Percentiles rank a stretch among this genome's conserved stretches.
Conservation (phyloP, 2,113 vertebrate species). For the Spilogale gracilis region DNA sequence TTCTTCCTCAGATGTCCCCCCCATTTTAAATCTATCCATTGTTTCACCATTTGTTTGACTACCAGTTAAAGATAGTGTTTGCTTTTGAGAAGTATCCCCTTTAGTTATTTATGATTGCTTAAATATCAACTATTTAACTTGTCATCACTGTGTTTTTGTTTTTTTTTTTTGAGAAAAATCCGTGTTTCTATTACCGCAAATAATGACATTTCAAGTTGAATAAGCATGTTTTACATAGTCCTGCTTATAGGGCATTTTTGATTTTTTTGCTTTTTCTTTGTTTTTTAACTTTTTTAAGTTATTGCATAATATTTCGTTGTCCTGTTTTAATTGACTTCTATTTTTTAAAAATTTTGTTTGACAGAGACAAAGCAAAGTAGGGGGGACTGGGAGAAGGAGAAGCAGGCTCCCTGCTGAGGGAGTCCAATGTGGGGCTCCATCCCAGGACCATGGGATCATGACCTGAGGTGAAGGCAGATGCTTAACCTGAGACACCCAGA, state of each 20-base stretch:
- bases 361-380: neutral
- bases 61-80: conserved; percentile 26
- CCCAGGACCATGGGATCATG: neutral
- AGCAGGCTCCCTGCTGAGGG: neutral
- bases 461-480: neutral
- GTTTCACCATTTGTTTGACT: conserved; percentile 53
- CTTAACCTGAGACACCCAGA: neutral
- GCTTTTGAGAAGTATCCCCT: conserved; percentile 20
- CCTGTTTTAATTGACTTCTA: conserved; percentile 44
- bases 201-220: conserved; percentile 43
- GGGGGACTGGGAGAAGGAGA: neutral
- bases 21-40: neutral
- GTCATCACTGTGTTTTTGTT: neutral
- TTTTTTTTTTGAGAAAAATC: neutral
- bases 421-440: neutral
- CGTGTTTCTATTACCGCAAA: conserved; percentile 1
- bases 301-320: neutral
- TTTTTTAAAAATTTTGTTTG: neutral
- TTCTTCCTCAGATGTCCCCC: neutral
- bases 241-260: neutral
- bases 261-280: conserved; percentile 26
- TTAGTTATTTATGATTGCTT: conserved; percentile 38
- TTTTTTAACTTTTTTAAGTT: neutral
- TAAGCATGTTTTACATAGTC: neutral
- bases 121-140: neutral